Evolutionary conservation across 2,888 invertebrate species (phyloP), one percentile per base, ranked within the genome.

Genomic region (Oscheius sp.): DNA sequence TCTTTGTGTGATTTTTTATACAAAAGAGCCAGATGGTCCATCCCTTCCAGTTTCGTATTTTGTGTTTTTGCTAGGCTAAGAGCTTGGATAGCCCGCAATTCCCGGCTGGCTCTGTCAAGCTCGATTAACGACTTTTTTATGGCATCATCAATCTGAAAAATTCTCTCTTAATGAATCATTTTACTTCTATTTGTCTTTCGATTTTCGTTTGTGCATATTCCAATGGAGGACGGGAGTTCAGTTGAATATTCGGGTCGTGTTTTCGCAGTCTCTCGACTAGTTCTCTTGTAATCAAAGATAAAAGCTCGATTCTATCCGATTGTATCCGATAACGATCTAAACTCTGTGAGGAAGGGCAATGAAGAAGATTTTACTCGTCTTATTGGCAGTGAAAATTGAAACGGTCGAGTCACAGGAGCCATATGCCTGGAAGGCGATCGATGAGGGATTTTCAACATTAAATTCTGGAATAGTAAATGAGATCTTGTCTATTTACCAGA

Each of bases 281-380:
- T 28, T 72, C 74, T 26, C 51, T 30, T 8, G 54, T 12, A 12
- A 63, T 54, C 22, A 71, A 54, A 20, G 70, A 65, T n/a, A 76
- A 36, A 28, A 74, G 63, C 0, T 56, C 33, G 4, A 66, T 24
- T 32, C 69, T 56, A 17, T 76, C 76, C 1, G 76, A 73, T 68
- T 78, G 78, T 32, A 78, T 63, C 38, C 78, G 76, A 49, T 78
- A 78, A 9, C 76, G 68, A 44, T 76, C 78, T 78, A 65, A 41
- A 75, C 17, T 20, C n/a, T n/a, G 9, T 32, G 9, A 17, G 33
- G 17, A 3, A n/a, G 17, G 17, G 9, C 45, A 44, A 5, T 20
- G 6, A 36, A 36, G 14, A 44, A 9, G 22, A 49, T 50, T 38
- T 33, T 41, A 67, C 67, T 67, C 22, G 67, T 49, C 36, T 67